phyloP scores from a whole-genome alignment of 2,113 vertebrate species.

The Anolis sagrei region DNA sequence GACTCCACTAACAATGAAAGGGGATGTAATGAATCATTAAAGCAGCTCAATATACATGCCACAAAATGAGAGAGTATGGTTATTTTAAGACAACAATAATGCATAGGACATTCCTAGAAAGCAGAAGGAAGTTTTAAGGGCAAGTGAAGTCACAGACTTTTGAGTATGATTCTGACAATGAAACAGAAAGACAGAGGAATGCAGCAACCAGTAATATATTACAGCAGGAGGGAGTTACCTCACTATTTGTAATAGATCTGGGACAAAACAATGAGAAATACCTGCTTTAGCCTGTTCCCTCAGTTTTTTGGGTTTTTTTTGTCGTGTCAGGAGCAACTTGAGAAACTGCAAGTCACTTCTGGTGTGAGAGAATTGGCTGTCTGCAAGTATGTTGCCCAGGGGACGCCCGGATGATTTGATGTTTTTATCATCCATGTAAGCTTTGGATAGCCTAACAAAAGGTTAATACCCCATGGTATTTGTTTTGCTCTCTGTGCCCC shows the following conservation, averaged over 20 bases:
- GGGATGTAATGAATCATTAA: neutral
- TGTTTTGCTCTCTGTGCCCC: no score
- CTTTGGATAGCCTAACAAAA: no score
- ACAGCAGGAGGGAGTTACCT: neutral
- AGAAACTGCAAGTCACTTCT: no score
- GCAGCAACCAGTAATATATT: neutral
- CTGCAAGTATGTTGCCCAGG: no score
- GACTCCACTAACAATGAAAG: neutral
- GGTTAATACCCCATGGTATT: no score
- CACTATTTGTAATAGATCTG: neutral
- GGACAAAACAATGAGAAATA: neutral
- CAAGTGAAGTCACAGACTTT: neutral
- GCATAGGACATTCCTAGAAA: neutral
- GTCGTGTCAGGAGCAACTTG: no score
- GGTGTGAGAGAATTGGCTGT: no score
- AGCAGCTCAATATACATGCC: neutral
- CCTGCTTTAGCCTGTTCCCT: no score
- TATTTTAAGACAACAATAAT: slow-evolving; percentile 10
- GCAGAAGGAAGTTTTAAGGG: neutral
- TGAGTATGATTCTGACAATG: neutral
- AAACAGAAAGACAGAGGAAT: neutral
- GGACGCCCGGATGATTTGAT: no score
- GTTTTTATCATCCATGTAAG: no score
- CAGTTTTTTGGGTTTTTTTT: no score
- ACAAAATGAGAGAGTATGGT: neutral